These are phyloP conservation scores for Dolichallabes microphthalmus DNA, from an alignment of 2,113 vertebrate species.

Conservation along the genomic window DNA sequence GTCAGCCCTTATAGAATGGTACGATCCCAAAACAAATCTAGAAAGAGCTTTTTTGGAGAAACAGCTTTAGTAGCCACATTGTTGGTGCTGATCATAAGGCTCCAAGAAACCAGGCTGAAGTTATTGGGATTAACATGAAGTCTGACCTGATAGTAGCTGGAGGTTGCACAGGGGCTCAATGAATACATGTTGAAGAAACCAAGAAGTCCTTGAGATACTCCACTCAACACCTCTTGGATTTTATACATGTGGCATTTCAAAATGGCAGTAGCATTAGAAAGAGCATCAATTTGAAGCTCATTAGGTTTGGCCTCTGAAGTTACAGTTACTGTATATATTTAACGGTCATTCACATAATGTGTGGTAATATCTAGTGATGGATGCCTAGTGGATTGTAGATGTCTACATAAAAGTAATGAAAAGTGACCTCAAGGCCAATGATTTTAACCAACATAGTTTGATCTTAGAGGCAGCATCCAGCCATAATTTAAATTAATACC, in stretches of 20 bases:
- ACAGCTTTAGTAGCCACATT: neutral
- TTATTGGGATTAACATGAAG: neutral
- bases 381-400: neutral
- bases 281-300: neutral
- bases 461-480: neutral
- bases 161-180: too few relatives aligned
- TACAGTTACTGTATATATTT: neutral
- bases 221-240: neutral
- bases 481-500: too few relatives aligned
- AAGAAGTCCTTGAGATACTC: neutral
- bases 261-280: neutral
- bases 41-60: neutral
- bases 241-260: neutral
- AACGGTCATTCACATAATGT: neutral
- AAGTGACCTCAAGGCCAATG: neutral
- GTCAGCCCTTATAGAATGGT: neutral
- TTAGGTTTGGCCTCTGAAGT: neutral
- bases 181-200: neutral
- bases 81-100: neutral
- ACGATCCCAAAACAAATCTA: neutral
- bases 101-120: neutral
- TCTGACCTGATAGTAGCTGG: neutral
- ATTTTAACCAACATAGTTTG: neutral
- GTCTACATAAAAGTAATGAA: neutral
- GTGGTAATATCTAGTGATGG: neutral